These are phyloP conservation scores for Synergus umbraculus DNA, from an alignment of 2,888 invertebrate genomes.

Conservation along the genomic window DNA sequence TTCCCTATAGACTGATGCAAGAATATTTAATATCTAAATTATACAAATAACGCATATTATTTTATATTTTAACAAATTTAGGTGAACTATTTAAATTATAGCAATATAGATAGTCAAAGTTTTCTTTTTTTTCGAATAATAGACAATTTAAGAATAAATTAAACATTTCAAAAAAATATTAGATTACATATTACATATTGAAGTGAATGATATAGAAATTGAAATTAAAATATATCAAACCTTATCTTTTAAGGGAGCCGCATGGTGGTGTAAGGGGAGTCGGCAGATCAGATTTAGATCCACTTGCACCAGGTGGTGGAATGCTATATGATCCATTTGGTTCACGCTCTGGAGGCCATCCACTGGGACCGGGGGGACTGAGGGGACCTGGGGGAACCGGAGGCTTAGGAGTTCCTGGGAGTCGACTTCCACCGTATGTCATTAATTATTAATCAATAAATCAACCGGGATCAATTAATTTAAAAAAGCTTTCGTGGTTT, in stretches of 20 bases:
- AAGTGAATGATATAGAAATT: no score
- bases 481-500: neutral
- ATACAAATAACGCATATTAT: neutral
- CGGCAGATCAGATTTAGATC: conserved; percentile 89
- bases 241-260: conserved; percentile 41
- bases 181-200: no score
- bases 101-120: neutral
- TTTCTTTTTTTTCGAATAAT: neutral
- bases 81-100: neutral
- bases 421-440: conserved; percentile 79
- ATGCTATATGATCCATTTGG: conserved; percentile 86
- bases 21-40: neutral
- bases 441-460: conserved; percentile 3
- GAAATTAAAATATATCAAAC: no score
- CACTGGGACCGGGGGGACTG: conserved; percentile 70
- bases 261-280: conserved; percentile 73
- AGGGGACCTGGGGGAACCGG: conserved; percentile 76
- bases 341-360: conserved; percentile 42
- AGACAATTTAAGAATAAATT: no score
- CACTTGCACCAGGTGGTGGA: conserved; percentile 83
- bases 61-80: neutral
- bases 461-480: conserved; percentile 1
- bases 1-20: neutral
- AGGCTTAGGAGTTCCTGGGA: conserved; percentile 80
- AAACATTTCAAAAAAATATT: no score